Conservation (phyloP, 2,797 vertebrate species). For the Diplodus puntazzo region DNA sequence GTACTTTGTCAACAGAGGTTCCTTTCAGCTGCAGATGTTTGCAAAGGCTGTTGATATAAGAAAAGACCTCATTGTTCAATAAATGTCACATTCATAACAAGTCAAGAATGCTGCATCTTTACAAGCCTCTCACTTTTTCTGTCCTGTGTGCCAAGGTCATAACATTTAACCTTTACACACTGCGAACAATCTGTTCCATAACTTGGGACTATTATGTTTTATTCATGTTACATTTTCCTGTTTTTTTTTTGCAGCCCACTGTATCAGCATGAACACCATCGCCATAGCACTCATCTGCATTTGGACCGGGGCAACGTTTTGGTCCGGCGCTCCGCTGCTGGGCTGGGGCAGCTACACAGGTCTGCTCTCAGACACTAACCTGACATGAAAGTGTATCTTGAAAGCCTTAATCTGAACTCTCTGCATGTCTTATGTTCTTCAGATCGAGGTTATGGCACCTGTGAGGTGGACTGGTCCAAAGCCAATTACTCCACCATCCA, state of each 20-base stretch:
- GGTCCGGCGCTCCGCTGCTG: constrained; percentile 90
- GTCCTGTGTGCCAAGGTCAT: constrained; percentile 48
- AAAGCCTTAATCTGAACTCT: constrained; percentile 8
- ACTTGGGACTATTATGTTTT: not conserved
- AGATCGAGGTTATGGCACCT: constrained; percentile 92
- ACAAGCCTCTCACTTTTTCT: constrained; percentile 65
- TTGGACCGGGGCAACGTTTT: constrained; percentile 91
- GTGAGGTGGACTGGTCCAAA: constrained; percentile 93
- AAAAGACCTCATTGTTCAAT: constrained; percentile 78
- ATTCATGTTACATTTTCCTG: constrained; percentile 7
- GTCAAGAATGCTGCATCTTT: constrained; percentile 68
- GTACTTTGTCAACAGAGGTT: constrained; percentile 67
- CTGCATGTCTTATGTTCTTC: constrained; percentile 25
- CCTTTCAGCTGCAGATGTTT: constrained; percentile 68
- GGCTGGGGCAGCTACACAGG: constrained; percentile 96
- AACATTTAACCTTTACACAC: constrained; percentile 56
- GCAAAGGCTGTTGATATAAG: constrained; percentile 58
- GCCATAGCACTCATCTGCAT: constrained; percentile 86
- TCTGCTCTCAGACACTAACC: constrained; percentile 62
- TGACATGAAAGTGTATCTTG: no score
- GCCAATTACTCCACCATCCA: constrained; percentile 92
- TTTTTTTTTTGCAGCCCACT: constrained; percentile 83
- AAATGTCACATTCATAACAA: constrained; percentile 80
- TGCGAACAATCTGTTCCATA: constrained; percentile 11
- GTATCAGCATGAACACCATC: constrained; percentile 87